A percentile compares a stretch with the other conserved stretches of the same genome.
Conservation (phyloP, 2,888 invertebrate species). For the Trissolcus brochymenae region DNA sequence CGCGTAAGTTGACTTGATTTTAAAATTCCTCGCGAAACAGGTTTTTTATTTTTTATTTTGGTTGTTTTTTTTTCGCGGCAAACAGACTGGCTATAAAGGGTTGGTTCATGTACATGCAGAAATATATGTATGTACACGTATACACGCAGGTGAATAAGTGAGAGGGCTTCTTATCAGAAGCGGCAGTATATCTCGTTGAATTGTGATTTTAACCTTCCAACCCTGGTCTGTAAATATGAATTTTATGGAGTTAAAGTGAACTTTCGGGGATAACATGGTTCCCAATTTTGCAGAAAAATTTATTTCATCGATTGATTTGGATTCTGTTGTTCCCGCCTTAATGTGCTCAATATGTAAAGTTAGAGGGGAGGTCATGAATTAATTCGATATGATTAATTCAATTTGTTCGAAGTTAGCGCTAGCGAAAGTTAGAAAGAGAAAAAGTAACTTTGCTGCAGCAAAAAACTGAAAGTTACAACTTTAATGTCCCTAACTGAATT, state of each 20-base stretch:
- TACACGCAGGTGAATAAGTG: neutral
- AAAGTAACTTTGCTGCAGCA: conserved; percentile 12
- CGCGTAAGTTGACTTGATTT: too few species aligned
- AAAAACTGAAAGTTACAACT: conserved; percentile 23
- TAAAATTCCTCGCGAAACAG: too few species aligned
- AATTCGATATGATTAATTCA: too few species aligned
- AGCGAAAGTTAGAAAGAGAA: conserved; percentile 4
- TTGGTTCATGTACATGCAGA: too few species aligned
- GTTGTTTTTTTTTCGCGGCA: too few species aligned
- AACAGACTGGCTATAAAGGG: too few species aligned
- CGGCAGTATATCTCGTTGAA: conserved; percentile 21
- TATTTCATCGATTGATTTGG: too few species aligned
- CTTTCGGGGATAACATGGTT: neutral
- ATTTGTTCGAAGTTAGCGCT: conserved; percentile 7
- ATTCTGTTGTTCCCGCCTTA: too few species aligned
- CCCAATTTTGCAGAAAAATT: neutral
- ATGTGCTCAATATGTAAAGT: too few species aligned
- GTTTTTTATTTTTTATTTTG: too few species aligned
- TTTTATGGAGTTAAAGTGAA: conserved; percentile 12
- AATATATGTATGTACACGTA: neutral
- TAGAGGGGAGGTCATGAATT: too few species aligned
- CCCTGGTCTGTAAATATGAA: conserved; percentile 22
- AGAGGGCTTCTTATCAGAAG: conserved; percentile 19
- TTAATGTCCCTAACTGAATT: conserved; percentile 41
- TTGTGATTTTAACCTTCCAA: conserved; percentile 24